These are phyloP conservation scores for Amphimedon queenslandica DNA, from an alignment of 37 sponge, comb jelly and placozoan genomes.

Conservation along the genomic window DNA sequence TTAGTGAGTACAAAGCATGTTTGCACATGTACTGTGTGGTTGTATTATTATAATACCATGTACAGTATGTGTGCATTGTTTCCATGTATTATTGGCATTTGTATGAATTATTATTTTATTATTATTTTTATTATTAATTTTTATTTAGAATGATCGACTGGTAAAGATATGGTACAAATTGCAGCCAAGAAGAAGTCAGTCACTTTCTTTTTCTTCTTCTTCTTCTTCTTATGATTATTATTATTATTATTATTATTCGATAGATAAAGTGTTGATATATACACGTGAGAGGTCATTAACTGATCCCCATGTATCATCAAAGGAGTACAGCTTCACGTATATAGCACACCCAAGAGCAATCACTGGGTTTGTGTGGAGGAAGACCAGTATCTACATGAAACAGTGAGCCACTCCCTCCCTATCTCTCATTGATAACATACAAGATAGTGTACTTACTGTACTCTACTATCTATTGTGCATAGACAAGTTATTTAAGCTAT, in stretches of 20 bases:
- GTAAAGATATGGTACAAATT: conserved; percentile 81
- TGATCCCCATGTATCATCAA: not conserved
- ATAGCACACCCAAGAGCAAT: conserved; percentile 74
- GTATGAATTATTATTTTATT: not conserved
- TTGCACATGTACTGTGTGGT: too few species aligned
- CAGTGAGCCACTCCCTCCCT: conserved; percentile 57
- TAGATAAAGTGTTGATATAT: not conserved
- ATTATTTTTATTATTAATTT: not conserved
- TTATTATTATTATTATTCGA: not conserved
- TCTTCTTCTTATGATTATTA: not conserved
- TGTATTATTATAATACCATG: too few species aligned
- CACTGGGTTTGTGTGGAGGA: conserved; percentile 72
- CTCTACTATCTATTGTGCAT: not conserved
- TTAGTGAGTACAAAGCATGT: conserved; percentile 33
- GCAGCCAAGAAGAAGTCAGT: not conserved
- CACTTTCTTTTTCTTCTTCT: not conserved
- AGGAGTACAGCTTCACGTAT: conserved; percentile 54
- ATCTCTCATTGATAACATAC: too few species aligned
- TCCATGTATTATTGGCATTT: too few species aligned
- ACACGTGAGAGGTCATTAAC: not conserved
- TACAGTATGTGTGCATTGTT: too few species aligned
- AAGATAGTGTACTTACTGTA: too few species aligned
- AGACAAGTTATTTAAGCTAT: not conserved
- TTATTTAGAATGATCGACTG: conserved; percentile 55
- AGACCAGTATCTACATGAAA: conserved; percentile 64